Base-by-base conservation (phyloP, 2,888 invertebrate genomes). In the Drosophila mimica region DNA sequence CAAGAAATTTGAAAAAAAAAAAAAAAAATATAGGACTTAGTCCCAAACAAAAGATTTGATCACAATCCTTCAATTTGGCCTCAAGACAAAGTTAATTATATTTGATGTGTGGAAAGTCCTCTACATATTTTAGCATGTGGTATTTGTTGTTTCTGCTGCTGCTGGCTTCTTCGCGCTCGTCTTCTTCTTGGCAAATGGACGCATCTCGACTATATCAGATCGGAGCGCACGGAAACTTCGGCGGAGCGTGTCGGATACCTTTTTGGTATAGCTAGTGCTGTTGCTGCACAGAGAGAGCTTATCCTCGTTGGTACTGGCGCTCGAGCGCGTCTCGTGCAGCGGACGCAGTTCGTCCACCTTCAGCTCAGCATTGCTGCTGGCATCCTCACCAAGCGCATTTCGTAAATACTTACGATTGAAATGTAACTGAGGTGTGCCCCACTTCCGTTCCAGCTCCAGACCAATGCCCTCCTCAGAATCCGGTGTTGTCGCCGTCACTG, bases 391-490 rank as follows among this genome's bases (percentile, higher is more conserved):
- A 36, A 82, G 69, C 9, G 82, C 72, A n/a, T 70, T 83, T 25
- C 82, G 84, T 53, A 92, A 82, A 66, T 91, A 92, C 70, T 92
- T 92, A n/a, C 93, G 88, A 81, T 93, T 93, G 52, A 92, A 92
- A 62, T 92, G 89, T 80, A 93, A 51, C 57, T 92, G 92, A 4
- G 92, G 92, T 13, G 92, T 92, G 31, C 93, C 92, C 93, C 93
- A 93, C 38, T 92, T 92, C 38, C 92, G 92, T 36, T 88, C 91
- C 33, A 91, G 58, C 33, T 85, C 85, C 57, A 54, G 13, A 9
- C 82, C 58, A 9, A 31, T 65, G 28, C 86, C 87, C 56, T 81
- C 87, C 30, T 91, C 92, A 2, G 83, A 80, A 28, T 88, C 74
- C 20, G 87, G 57, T 4, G 77, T 68, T 46, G 56, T 76, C 63